Evolutionary conservation across 2,888 invertebrate genomes (phyloP).

Genomic region (Laothoe populi): DNA sequence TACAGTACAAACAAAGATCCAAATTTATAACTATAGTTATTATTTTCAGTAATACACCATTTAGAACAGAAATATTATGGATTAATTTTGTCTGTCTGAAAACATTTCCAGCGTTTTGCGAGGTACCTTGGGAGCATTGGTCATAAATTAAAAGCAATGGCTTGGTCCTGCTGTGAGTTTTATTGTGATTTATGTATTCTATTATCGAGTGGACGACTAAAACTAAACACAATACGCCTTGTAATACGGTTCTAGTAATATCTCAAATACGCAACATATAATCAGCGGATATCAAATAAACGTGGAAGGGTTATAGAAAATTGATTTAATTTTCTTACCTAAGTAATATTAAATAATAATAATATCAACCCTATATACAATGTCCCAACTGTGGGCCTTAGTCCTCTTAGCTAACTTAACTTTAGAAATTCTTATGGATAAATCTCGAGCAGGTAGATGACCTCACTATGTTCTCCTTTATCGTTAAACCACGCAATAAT

Average conservation of each 20-base stretch:
- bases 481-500: no score
- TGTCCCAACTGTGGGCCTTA: no score
- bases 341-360: no score
- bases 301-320: neutral
- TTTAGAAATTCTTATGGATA: no score
- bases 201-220: constrained; percentile 69
- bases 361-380: no score
- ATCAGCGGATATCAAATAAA: neutral
- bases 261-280: constrained; percentile 44
- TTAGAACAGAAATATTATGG: constrained; percentile 6
- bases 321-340: neutral
- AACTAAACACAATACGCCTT: constrained; percentile 63
- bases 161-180: constrained; percentile 65
- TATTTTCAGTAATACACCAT: neutral
- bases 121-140: constrained; percentile 25
- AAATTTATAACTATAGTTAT: no score
- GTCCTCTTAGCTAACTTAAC: no score
- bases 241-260: constrained; percentile 63
- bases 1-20: no score
- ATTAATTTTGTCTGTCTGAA: constrained; percentile 13
- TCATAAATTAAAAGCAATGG: constrained; percentile 65
- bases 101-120: constrained; percentile 1
- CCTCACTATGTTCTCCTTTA: no score
- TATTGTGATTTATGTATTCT: constrained; percentile 72
- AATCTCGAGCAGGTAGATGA: no score